phyloP scores from a whole-genome alignment of 1,140 invertebrate species.

The Lordiphosa stackelbergi region DNA sequence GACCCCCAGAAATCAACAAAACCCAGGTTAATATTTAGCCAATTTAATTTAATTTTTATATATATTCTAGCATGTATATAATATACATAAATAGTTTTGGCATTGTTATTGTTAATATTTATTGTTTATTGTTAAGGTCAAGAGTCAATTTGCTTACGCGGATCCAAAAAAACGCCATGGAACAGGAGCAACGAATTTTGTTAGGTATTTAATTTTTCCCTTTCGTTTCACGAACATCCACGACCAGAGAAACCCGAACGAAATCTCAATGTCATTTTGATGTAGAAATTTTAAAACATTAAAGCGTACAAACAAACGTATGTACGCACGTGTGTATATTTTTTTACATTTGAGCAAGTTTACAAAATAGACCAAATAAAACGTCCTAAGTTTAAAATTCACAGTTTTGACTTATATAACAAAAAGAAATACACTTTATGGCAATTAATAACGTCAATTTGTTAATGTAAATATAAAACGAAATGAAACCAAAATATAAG shows the following conservation, averaged over 20 bases:
- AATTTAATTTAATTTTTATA: conserved; percentile 10
- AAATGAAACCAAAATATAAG: conserved; percentile 6
- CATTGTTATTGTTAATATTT: conserved; percentile 8
- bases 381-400: conserved; percentile 2
- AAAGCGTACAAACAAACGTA: conserved; percentile 2
- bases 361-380: conserved; percentile 26
- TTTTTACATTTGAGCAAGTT: conserved; percentile 33
- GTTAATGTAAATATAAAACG: conserved; percentile 57
- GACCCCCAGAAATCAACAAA: conserved; percentile 5
- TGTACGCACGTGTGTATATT: conserved; percentile 22
- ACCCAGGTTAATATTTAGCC: not conserved
- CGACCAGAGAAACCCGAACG: no score
- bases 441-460: conserved; percentile 72
- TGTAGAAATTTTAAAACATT: not conserved
- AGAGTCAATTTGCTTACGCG: conserved; percentile 7
- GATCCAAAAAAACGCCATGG: conserved; percentile 10
- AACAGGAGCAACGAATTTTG: conserved; percentile 56
- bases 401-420: conserved; percentile 6
- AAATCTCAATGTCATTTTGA: not conserved
- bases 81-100: conserved; percentile 5
- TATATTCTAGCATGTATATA: conserved; percentile 7
- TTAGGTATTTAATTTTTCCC: conserved; percentile 26
- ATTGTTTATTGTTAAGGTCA: conserved; percentile 8
- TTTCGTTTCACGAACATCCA: not conserved
- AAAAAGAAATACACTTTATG: conserved; percentile 37